Evolutionary conservation across 2,888 invertebrate genomes (phyloP).

Genomic region (Graphium colonna): DNA sequence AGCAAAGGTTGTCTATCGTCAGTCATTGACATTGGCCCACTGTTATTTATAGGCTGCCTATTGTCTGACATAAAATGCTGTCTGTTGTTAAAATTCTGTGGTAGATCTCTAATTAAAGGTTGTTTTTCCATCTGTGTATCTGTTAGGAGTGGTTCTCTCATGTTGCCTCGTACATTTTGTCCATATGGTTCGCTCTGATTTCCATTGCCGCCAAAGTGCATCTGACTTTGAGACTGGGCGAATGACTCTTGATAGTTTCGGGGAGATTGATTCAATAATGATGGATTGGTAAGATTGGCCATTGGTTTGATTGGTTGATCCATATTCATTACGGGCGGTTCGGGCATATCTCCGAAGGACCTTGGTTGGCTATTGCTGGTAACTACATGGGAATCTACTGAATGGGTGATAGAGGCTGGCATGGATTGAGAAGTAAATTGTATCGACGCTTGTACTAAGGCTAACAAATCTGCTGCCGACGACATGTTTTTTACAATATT

Average conservation of each 20-base stretch:
- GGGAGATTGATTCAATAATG: background rate
- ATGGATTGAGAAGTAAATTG: conserved; percentile 38
- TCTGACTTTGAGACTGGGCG: conserved; percentile 1
- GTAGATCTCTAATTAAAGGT: background rate
- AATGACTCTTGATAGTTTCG: background rate
- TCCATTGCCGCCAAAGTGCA: background rate
- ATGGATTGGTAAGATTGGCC: background rate
- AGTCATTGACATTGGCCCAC: background rate
- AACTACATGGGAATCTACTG: conserved; percentile 41
- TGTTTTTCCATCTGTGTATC: background rate
- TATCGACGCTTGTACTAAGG: conserved; percentile 63
- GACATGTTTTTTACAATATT: conserved; percentile 24
- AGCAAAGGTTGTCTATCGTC: background rate
- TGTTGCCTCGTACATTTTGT: conserved; percentile 9
- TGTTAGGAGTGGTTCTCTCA: background rate
- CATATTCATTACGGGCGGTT: conserved; percentile 20
- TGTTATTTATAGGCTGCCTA: background rate
- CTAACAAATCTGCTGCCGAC: conserved; percentile 57
- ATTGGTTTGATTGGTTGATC: background rate
- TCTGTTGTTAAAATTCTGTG: background rate
- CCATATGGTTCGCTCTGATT: conserved; percentile 10
- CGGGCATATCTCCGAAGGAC: conserved; percentile 60
- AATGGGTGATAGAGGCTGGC: conserved; percentile 27
- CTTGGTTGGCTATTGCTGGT: conserved; percentile 50
- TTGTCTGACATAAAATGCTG: background rate